A percentile compares a stretch with the other conserved stretches of the same genome.
Evolutionary conservation across 2,888 invertebrate genomes (phyloP).

Genomic region (Alentia gelatinosa): DNA sequence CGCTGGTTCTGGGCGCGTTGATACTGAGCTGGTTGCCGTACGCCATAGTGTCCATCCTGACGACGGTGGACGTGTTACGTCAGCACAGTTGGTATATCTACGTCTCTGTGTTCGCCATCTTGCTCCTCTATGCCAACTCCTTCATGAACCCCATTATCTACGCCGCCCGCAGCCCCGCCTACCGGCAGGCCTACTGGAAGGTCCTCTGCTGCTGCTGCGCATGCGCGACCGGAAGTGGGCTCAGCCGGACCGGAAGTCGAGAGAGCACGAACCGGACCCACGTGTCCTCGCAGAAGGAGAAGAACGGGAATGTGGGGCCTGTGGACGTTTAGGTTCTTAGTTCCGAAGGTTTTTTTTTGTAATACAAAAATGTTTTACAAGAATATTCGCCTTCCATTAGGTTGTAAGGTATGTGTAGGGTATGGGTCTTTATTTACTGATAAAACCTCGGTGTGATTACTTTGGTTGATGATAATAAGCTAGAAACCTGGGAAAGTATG

Average conservation of each 20-base stretch:
- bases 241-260: neutral
- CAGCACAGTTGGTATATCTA: slow-evolving; percentile 20
- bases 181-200: slow-evolving; percentile 11
- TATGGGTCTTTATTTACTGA: too few relatives aligned
- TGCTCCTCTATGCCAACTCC: slow-evolving; percentile 32
- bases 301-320: neutral
- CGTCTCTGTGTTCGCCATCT: neutral
- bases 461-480: too few relatives aligned
- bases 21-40: slow-evolving; percentile 34
- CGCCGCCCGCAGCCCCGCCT: slow-evolving; percentile 35
- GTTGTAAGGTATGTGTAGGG: too few relatives aligned
- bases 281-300: neutral
- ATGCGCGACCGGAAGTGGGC: neutral
- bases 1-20: slow-evolving; percentile 25
- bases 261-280: neutral
- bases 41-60: neutral
- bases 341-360: neutral
- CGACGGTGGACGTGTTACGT: neutral
- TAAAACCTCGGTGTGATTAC: too few relatives aligned
- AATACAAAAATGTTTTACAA: too few relatives aligned
- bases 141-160: slow-evolving; percentile 45
- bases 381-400: too few relatives aligned
- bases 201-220: neutral
- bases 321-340: neutral
- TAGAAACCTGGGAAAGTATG: too few relatives aligned